Base-by-base conservation (phyloP, 2,888 invertebrate species). In the Anaspis maculata region DNA sequence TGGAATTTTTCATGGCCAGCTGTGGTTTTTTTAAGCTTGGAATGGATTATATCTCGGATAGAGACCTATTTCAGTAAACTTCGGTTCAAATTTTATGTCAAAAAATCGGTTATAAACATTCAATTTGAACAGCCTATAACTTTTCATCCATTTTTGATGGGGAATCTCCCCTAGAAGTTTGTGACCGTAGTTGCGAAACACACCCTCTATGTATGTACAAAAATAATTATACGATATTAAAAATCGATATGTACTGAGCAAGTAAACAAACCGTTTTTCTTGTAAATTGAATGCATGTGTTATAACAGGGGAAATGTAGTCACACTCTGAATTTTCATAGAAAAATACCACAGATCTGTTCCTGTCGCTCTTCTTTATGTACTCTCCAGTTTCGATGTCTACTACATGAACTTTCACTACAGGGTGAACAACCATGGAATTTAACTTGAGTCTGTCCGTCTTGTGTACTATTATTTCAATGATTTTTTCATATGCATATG, bases 401-500 rank as follows among this genome's bases (percentile, higher is more conserved):
- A 80, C 65, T 4, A 80, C 56, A 44, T 76, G 73, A 13, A 80
- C 68, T 48, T 76, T 71, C 5, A 81, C 74, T 48, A 77, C 66
- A 1, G 80, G 80, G 59, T 79, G 76, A 30, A 69, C 59, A 12
- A 76, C 70, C 27, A 69, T 59, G 35, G 73, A 70, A 59, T 77
- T 73, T 28, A 73, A 61, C 45, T 74, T 68, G 10, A 81, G 61
- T 48, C 69, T 65, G 56, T 79, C 78, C 5, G 72, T 69, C 40
- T 69, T 63, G 49, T 79, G 77, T 34, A 79, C 56, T 11, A 62
- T 67, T 15, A 77, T 57, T 2, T 70, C 70, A 22, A 74, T 57
- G 27, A 72, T 62, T 37, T 62, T 60, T 15, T 58, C 51, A 38
- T 56, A 55, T 27, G 33, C 42, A 26, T 48, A 52, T 5, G 21